Evolutionary conservation across 2,113 vertebrate species (phyloP).

Genomic region (Rhynchomys soricoides): DNA sequence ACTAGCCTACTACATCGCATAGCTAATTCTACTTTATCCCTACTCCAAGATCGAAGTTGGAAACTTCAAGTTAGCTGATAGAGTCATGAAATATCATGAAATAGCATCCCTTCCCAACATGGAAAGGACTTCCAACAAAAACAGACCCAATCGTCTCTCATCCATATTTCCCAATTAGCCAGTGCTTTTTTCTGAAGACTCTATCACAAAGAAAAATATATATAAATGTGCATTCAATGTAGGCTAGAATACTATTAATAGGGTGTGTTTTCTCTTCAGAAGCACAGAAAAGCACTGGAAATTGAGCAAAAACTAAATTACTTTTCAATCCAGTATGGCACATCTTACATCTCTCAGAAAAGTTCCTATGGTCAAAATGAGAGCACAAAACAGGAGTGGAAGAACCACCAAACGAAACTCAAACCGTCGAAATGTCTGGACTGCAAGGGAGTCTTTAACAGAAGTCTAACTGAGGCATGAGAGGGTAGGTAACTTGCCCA

Average conservation of each 20-base stretch:
- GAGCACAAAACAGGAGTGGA: neutral
- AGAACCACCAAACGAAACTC: neutral
- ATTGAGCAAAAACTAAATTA: neutral
- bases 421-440: neutral
- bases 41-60: neutral
- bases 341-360: neutral
- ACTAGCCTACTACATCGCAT: conserved; percentile 39
- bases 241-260: neutral
- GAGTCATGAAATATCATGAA: conserved; percentile 33
- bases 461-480: neutral
- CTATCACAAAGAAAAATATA: neutral
- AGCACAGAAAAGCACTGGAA: neutral
- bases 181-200: conserved; percentile 1
- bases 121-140: neutral
- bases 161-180: neutral
- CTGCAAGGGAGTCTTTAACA: neutral
- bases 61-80: conserved; percentile 37
- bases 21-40: neutral
- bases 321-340: conserved; percentile 15
- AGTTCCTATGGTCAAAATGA: neutral
- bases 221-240: neutral
- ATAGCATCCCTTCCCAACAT: neutral
- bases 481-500: neutral
- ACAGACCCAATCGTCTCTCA: neutral
- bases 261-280: neutral